These are phyloP conservation scores for Rynchops niger DNA, from an alignment of 2,113 vertebrate genomes.

Conservation along the genomic window DNA sequence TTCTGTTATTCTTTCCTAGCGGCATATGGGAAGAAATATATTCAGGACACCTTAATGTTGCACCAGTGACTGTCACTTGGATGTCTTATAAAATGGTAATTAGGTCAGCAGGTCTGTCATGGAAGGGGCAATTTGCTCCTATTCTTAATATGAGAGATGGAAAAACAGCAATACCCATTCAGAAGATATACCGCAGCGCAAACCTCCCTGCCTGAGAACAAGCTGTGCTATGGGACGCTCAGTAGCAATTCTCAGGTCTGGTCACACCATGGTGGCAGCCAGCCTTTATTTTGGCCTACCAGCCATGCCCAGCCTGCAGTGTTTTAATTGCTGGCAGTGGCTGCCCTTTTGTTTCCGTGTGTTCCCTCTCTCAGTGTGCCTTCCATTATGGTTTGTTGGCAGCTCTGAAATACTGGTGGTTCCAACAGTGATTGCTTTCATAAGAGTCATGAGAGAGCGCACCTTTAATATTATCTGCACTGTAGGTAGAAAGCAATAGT, in stretches of 20 bases:
- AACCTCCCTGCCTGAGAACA: not conserved
- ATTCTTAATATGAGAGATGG: not conserved
- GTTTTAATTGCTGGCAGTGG: constrained; percentile 58
- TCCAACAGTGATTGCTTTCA: constrained; percentile 42
- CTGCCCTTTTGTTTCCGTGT: constrained; percentile 32
- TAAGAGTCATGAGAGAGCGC: constrained; percentile 46
- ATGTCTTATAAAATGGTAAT: not conserved
- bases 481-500: constrained; percentile 36
- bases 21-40: not conserved
- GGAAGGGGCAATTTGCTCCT: not conserved
- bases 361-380: constrained; percentile 31
- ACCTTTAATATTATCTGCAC: constrained; percentile 62
- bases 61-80: not conserved
- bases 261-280: not conserved
- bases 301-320: constrained; percentile 17
- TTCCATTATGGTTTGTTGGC: constrained; percentile 31
- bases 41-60: not conserved
- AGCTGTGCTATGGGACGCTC: not conserved
- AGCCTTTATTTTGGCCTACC: constrained; percentile 15
- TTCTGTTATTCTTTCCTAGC: not conserved
- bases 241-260: not conserved
- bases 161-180: not conserved
- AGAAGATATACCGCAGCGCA: not conserved
- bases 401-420: not conserved
- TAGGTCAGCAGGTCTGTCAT: not conserved